phyloP scores from a whole-genome alignment of 2,888 invertebrate genomes.

The Drosophila limbata region DNA sequence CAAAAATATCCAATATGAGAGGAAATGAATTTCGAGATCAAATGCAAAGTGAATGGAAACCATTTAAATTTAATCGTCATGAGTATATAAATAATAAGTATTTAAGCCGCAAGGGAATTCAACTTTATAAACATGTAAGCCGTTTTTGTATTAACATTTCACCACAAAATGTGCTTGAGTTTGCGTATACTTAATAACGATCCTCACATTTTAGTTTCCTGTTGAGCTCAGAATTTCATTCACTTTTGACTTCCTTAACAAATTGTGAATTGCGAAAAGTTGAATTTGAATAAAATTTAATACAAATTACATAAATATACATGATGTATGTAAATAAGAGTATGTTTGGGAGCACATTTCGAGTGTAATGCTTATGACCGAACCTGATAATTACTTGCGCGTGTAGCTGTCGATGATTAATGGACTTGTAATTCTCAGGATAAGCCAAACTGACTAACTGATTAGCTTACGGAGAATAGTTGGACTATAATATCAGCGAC shows the following conservation, averaged over 20 bases:
- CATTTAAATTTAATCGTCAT: not conserved
- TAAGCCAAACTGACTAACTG: slow-evolving; percentile 13
- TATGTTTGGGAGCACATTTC: slow-evolving; percentile 4
- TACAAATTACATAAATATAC: no score
- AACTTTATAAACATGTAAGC: not conserved
- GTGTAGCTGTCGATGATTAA: slow-evolving; percentile 45
- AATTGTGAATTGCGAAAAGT: slow-evolving; percentile 10
- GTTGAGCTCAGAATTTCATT: slow-evolving; percentile 19
- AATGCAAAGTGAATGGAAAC: slow-evolving; percentile 16
- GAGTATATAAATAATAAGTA: not conserved
- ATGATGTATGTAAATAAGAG: not conserved
- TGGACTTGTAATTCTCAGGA: slow-evolving; percentile 42
- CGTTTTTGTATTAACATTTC: slow-evolving; percentile 5
- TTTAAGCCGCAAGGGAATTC: slow-evolving; percentile 2
- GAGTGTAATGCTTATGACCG: slow-evolving; percentile 36
- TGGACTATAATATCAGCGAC: slow-evolving; percentile 49
- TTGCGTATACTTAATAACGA: slow-evolving; percentile 12
- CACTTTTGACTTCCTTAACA: slow-evolving; percentile 45
- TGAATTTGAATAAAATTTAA: slow-evolving; percentile 16
- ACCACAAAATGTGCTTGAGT: slow-evolving; percentile 11
- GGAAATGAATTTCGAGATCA: slow-evolving; percentile 13
- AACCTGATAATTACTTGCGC: slow-evolving; percentile 46
- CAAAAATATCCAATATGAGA: slow-evolving; percentile 11
- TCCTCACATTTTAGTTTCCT: slow-evolving; percentile 32
- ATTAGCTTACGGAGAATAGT: slow-evolving; percentile 48